Percentiles rank a stretch among this genome's conserved stretches.
Conservation (phyloP, 2,888 invertebrate species). For the Brenthis ino region DNA sequence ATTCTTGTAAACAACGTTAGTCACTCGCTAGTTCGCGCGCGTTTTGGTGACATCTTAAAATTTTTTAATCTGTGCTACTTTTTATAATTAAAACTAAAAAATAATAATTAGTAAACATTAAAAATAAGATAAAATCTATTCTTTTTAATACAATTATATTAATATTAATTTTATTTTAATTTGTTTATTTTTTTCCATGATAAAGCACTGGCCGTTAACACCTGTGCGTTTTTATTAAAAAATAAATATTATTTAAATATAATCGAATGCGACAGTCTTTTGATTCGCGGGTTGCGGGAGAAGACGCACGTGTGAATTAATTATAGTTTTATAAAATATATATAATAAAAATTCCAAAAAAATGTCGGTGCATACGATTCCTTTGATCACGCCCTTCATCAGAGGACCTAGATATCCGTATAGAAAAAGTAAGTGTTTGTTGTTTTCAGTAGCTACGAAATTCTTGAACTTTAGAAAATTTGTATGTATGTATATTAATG, state of each 20-base stretch:
- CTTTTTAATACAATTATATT: not conserved
- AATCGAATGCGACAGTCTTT: slow-evolving; percentile 66
- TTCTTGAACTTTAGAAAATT: not conserved
- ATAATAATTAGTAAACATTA: not conserved
- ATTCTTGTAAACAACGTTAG: slow-evolving; percentile 41
- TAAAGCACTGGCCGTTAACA: slow-evolving; percentile 4
- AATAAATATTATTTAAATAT: slow-evolving; percentile 44
- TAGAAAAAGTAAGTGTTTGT: slow-evolving; percentile 73
- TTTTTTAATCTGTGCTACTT: not conserved
- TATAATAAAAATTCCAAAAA: not conserved
- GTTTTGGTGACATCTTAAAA: slow-evolving; percentile 17
- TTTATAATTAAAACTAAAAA: slow-evolving; percentile 1
- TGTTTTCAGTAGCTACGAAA: slow-evolving; percentile 17
- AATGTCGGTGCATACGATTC: slow-evolving; percentile 78
- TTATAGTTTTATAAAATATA: slow-evolving; percentile 34
- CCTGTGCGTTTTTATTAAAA: not conserved
- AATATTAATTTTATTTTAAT: no score
- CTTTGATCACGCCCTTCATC: slow-evolving; percentile 75
- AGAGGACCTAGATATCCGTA: slow-evolving; percentile 79
- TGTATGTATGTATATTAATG: no score
- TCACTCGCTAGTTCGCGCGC: slow-evolving; percentile 28
- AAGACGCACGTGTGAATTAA: slow-evolving; percentile 51
- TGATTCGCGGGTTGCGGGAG: slow-evolving; percentile 63
- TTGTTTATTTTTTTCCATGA: not conserved
- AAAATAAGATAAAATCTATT: not conserved